Base-by-base conservation (phyloP, 2,797 vertebrate species). In the Parauchenoglanis punctatus region DNA sequence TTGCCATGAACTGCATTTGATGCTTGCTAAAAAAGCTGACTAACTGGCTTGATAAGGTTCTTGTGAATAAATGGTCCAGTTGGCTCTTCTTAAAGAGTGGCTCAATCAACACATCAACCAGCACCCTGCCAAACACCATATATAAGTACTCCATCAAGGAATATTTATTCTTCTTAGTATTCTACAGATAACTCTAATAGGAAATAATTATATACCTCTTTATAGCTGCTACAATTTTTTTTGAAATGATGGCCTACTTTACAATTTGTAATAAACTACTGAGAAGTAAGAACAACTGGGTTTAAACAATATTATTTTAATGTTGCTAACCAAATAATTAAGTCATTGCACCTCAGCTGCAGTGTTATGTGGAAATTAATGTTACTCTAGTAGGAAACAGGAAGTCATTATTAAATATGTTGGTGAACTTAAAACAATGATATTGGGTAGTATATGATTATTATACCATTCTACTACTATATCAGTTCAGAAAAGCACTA, bases 251-350 rank as follows among this genome's bases (percentile, higher is more conserved):
- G 25, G 59, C 23, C 59, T 61, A 10, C 65, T 68, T 35, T 68
- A 68, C 28, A 68, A 35, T 68, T 35, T 35, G 28, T 35, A 3
- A 72, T 72, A 44, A 23, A 23, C 3, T 72, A 72, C 68, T 67
- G 65, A 31, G 12, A 68, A 68, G 5, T 15, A 35, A 7, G 31
- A 68, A 68, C 31, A 63, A 63, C 61, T 63, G 63, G 25, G n/a
- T 73, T 73, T 44, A 72, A 72, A 67, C 65, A 72, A 72, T 72
- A 72, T 72, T 70, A 70, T 44, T 70, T 44, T 0, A 40, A 40
- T 10, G 17, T 25, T 68, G 31, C 2, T 68, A 18, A 35, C 28
- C 35, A 44, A 12, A 67, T 11, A 12, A 12, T 44, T 20, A 72
- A 72, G 70, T 44, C 70, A 44, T 44, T 23, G 40, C 31, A 40